Evolutionary conservation across 2,797 vertebrate genomes (phyloP).

Genomic region (Sarcophilus harrisii): DNA sequence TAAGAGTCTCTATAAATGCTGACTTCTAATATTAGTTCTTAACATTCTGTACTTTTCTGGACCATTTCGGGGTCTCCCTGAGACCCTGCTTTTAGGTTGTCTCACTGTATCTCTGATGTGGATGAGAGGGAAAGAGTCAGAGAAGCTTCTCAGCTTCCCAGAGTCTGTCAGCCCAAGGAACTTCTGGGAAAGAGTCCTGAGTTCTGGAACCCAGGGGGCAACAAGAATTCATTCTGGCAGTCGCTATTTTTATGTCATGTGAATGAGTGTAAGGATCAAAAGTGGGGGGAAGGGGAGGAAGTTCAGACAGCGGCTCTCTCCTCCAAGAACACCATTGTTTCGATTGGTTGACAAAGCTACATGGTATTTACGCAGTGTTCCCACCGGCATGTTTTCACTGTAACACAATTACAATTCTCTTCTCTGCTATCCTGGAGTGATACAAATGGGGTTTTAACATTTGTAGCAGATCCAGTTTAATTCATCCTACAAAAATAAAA

Average conservation of each 20-base stretch:
- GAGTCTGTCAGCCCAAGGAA: not conserved
- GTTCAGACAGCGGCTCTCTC: not conserved
- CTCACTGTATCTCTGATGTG: not conserved
- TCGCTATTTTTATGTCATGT: not conserved
- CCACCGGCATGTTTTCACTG: not conserved
- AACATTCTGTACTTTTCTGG: not conserved
- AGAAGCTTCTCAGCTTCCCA: not conserved
- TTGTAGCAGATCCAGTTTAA: not conserved
- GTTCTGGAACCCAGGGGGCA: not conserved
- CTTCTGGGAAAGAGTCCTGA: not conserved
- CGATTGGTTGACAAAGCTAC: not conserved
- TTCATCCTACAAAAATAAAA: not conserved
- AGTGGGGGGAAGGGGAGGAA: not conserved
- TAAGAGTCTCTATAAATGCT: not conserved
- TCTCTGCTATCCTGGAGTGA: not conserved
- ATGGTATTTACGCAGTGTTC: not conserved
- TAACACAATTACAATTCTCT: not conserved
- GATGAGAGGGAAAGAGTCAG: not conserved
- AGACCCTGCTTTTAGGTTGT: not conserved
- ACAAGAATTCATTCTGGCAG: not conserved
- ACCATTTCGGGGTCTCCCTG: too few species aligned
- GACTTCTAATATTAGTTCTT: not conserved
- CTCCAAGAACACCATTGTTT: not conserved
- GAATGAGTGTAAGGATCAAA: not conserved
- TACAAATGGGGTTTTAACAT: not conserved